Percentiles rank a stretch among this genome's conserved stretches.
phyloP scores from a whole-genome alignment of 2,113 vertebrate genomes.

The Muntiacus muntjak region DNA sequence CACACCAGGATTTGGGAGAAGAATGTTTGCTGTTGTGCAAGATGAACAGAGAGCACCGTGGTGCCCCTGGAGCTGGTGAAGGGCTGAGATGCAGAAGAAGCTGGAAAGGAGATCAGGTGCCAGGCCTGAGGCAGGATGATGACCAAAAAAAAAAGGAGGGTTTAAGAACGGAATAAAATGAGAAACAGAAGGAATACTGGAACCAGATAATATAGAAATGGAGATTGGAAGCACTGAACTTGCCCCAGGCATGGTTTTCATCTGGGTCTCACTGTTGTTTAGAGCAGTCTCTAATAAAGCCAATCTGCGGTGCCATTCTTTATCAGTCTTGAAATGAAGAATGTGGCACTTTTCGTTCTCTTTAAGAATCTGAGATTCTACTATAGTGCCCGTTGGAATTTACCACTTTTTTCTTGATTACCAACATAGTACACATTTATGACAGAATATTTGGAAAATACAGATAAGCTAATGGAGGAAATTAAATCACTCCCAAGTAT shows the following conservation, averaged over 20 bases:
- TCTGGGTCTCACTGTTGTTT: not conserved
- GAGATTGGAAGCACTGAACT: not conserved
- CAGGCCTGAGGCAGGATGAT: not conserved
- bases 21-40: not conserved
- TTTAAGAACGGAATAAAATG: not conserved
- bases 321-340: not conserved
- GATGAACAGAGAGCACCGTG: not conserved
- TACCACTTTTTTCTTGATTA: not conserved
- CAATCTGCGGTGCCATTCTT: not conserved
- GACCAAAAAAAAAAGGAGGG: not conserved
- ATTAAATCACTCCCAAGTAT: not conserved
- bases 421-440: not conserved
- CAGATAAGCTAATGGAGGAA: conserved; percentile 2
- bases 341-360: not conserved
- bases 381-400: not conserved
- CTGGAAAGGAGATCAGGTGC: not conserved
- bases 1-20: not conserved
- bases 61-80: too few species aligned
- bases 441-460: conserved; percentile 30
- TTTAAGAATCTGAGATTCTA: not conserved
- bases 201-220: not conserved
- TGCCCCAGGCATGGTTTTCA: not conserved
- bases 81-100: not conserved
- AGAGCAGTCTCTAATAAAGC: not conserved
- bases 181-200: not conserved